phyloP scores from a whole-genome alignment of 2,797 vertebrate genomes.

The Myripristis jacobus region DNA sequence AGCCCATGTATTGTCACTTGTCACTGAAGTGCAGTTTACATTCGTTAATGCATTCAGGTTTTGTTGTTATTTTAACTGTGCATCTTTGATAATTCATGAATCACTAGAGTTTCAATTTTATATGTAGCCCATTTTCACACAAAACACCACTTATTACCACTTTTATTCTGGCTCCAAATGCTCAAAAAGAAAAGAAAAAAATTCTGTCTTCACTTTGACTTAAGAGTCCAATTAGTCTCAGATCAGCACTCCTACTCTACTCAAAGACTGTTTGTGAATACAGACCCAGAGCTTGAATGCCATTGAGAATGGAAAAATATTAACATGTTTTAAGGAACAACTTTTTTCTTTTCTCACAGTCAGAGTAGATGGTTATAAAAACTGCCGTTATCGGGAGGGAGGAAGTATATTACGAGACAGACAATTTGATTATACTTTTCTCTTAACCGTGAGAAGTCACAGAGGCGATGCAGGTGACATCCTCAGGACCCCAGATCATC shows the following conservation, averaged over 20 bases:
- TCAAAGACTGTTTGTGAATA: constrained; percentile 51
- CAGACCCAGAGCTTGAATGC: constrained; percentile 55
- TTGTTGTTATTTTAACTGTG: constrained; percentile 36
- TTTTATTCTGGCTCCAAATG: constrained; percentile 37
- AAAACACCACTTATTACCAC: constrained; percentile 26
- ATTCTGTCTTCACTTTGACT: constrained; percentile 51
- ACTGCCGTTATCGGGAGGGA: not conserved
- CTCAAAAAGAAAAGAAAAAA: constrained; percentile 42
- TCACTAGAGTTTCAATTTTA: constrained; percentile 47
- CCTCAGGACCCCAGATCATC: constrained; percentile 86
- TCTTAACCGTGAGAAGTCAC: constrained; percentile 50
- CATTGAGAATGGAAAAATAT: constrained; percentile 47
- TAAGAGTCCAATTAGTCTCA: constrained; percentile 73
- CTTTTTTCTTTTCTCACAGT: constrained; percentile 14
- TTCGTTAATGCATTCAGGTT: constrained; percentile 35
- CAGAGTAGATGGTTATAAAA: constrained; percentile 17
- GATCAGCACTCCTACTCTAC: constrained; percentile 55
- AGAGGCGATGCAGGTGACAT: constrained; percentile 84
- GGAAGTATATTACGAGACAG: not conserved
- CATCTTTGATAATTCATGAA: constrained; percentile 53
- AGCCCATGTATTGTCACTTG: constrained; percentile 1
- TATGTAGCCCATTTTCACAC: constrained; percentile 33
- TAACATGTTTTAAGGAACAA: constrained; percentile 31
- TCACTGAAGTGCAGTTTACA: constrained; percentile 32
- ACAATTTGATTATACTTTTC: constrained; percentile 7